Base-by-base conservation (phyloP, 2,113 vertebrate genomes). In the Lepisosteus osseus region DNA sequence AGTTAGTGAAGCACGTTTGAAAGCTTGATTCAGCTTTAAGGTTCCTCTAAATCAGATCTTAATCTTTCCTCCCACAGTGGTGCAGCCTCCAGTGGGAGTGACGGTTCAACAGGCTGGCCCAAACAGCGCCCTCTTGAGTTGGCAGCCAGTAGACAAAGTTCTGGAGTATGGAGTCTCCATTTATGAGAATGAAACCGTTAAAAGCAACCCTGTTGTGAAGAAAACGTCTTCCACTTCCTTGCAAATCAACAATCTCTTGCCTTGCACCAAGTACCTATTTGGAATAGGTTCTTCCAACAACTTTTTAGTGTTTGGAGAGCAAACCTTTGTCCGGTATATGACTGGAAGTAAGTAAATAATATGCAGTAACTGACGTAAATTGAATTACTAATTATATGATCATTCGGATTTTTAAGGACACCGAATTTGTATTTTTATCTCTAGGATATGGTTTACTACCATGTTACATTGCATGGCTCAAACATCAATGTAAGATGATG, bases 331-430 rank as follows among this genome's bases (percentile, higher is more conserved):
- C 72, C 78, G 15, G 0, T 88, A 86, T 76, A 80, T 79, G 61
- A 87, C 88, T 72, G 90, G 90, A 80, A 84, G 92, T 94, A 83
- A 92, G 91, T 89, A 77, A 70, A 81, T 29, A 65, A 51, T 51
- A 51, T 9, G 5, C 47, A 29, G 29, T 29, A 29, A 29, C 29
- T 29, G 29, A 29, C 29, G 29, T 29, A 29, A 29, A 29, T 29
- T 29, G 29, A 29, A 29, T 29, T 2, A 51, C 47, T 6, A 51
- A 51, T 6, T 51, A 9, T 51, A 9, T 51, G 9, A 51, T 51
- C 47, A 51, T 51, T 51, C n/a, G 29, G 29, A 29, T 29, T 29
- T 29, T 29, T 29, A 29, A 29, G 29, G 29, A 29, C 29, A 29
- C 29, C 29, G 29, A 29, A 29, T 29, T 29, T 29, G 29, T 29